Conservation (phyloP, 2,797 vertebrate genomes). For the Amblyopsis hoosieri region DNA sequence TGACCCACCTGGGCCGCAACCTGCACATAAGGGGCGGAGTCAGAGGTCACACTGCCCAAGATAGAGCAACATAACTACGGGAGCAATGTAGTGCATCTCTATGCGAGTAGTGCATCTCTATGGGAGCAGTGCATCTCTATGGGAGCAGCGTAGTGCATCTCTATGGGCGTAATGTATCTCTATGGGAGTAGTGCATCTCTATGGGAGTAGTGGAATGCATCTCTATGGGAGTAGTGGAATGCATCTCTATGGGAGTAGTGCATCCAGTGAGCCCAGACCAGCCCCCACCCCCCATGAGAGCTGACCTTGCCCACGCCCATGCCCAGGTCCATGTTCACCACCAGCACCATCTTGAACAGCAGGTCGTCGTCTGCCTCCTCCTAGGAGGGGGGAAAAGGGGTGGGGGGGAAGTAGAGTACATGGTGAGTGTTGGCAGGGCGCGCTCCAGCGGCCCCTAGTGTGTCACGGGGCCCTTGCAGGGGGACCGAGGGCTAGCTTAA, state of each 20-base stretch:
- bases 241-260: too few species aligned
- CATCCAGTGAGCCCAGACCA: too few species aligned
- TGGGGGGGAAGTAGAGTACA: constrained; percentile 42
- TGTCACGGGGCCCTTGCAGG: constrained; percentile 65
- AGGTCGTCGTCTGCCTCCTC: constrained; percentile 80
- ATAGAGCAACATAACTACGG: too few species aligned
- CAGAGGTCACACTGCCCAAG: too few species aligned
- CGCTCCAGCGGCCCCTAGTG: constrained; percentile 47
- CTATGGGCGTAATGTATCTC: too few species aligned
- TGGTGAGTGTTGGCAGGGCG: constrained; percentile 61
- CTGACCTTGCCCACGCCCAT: constrained; percentile 85
- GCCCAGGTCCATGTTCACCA: constrained; percentile 85
- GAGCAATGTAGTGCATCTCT: background rate
- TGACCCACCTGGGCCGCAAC: constrained; percentile 85
- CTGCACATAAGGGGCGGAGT: constrained; percentile 51
- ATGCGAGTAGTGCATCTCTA: too few species aligned
- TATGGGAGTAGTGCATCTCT: too few species aligned
- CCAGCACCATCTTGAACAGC: constrained; percentile 86
- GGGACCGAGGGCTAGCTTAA: constrained; percentile 71
- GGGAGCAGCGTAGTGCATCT: too few species aligned
- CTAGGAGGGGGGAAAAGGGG: constrained; percentile 54
- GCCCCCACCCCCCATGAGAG: background rate
- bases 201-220: too few species aligned
- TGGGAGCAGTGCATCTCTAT: too few species aligned
- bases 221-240: too few species aligned